Evolutionary conservation across 1,140 invertebrate genomes (phyloP), one percentile per base, ranked within the genome.

Genomic region (Tetramorium alpestre): DNA sequence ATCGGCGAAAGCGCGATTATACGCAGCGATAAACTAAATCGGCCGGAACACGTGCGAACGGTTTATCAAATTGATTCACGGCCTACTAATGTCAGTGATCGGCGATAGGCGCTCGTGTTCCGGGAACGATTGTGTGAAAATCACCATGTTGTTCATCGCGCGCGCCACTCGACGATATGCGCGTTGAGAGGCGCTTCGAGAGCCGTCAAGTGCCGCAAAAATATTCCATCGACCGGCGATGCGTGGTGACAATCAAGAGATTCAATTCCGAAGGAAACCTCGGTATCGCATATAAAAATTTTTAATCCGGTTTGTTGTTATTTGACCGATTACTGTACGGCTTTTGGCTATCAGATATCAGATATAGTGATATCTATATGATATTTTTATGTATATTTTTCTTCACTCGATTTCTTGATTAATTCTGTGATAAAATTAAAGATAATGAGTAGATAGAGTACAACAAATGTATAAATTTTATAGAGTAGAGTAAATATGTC

Each of bases 21-120:
- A 80, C 65, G 44, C 67, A 22, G 85, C 38, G 78, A 84, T 87
- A 87, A 85, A 87, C 58, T 85, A 87, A 84, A 87, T 87, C 80
- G 80, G 25, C 56, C 80, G 80, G 56, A 75, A 87, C 86, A 65
- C 69, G 80, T 73, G 86, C 86, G 49, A 75, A 85, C 80, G 80
- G 67, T 87, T 87, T 64, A 87, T 87, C 86, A 84, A 80, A 85
- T 85, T 87, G 86, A 87, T 87, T 87, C 86, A 85, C 65, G 65
- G 49, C 60, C 51, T 78, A 72, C 67, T 87, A 87, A 87, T 87
- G 86, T 75, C 80, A 87, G 80, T 87, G 69, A 87, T 87, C 86
- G 69, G 49, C 86, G 69, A 64, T 84, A 85, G 67, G 80, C 67
- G n/a, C 73, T 49, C 67, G 65, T 60, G 85, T 87, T 84, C 80